Conservation (phyloP, 2,113 vertebrate species). For the Sitta europaea region DNA sequence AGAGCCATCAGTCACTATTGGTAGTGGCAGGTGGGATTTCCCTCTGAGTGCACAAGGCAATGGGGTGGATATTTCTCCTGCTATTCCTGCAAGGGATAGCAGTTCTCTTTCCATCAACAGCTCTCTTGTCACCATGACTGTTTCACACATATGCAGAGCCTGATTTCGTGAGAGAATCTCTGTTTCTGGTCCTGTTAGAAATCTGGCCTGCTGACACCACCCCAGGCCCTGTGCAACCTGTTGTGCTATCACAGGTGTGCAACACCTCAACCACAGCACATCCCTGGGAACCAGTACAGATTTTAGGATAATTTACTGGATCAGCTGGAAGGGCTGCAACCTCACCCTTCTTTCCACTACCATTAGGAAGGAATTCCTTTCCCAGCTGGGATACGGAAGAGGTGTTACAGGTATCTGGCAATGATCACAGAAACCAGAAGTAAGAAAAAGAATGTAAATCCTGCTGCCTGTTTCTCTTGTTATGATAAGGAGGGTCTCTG, state of each 20-base stretch:
- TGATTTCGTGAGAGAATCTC: not conserved
- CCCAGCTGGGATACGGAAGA: not conserved
- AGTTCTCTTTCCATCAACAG: not conserved
- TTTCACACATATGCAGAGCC: not conserved
- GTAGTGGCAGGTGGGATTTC: slow-evolving; percentile 11
- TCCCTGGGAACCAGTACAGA: not conserved
- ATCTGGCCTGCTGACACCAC: not conserved
- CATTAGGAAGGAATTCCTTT: not conserved
- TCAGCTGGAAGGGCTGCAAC: not conserved
- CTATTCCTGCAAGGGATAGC: not conserved
- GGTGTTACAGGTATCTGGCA: not conserved
- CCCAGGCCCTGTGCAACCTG: not conserved
- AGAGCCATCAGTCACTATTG: not conserved
- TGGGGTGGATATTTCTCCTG: not conserved
- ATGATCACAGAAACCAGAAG: not conserved
- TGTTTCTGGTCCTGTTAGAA: not conserved
- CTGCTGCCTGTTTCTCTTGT: not conserved
- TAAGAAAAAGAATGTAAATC: not conserved
- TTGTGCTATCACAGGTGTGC: not conserved
- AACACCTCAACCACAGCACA: not conserved
- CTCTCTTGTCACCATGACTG: not conserved
- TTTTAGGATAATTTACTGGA: not conserved
- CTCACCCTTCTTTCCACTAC: not conserved
- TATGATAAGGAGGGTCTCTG: not conserved
- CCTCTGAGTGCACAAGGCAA: not conserved